Conservation (phyloP, 2,113 vertebrate genomes). For the Emydocephalus ijimae region DNA sequence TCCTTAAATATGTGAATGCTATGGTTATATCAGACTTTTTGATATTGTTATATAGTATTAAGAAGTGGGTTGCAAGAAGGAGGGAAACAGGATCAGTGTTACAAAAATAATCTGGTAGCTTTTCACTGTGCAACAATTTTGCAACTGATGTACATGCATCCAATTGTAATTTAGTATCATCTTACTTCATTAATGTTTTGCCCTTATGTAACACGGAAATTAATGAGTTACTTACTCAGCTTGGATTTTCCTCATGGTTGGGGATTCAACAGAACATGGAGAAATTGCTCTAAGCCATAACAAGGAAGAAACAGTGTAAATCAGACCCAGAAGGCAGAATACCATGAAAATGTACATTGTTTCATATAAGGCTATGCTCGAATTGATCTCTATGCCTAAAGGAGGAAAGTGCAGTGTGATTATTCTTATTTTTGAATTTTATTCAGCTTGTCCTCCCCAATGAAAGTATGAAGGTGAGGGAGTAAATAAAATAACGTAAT, state of each 20-base stretch:
- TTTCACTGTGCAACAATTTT: neutral
- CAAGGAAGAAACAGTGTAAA: neutral
- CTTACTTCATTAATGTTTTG: neutral
- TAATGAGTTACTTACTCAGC: slow-evolving; percentile 76
- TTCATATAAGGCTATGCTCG: neutral
- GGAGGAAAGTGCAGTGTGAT: neutral
- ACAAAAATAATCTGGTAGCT: too few relatives aligned
- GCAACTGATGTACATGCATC: neutral
- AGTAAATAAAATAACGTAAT: neutral
- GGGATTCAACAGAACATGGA: slow-evolving; percentile 35
- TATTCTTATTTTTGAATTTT: neutral
- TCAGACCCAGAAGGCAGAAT: neutral
- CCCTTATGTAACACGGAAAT: neutral
- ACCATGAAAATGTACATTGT: neutral
- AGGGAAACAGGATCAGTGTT: neutral
- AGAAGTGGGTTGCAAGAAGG: neutral
- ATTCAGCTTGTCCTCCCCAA: neutral
- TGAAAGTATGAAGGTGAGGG: neutral
- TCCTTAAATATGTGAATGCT: neutral
- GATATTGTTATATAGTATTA: neutral
- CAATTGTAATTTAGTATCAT: neutral
- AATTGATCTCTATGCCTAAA: neutral
- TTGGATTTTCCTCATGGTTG: slow-evolving; percentile 59
- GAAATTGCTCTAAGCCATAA: slow-evolving; percentile 40
- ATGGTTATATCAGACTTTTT: neutral